phyloP scores from a whole-genome alignment of 1,140 invertebrate genomes.

The Phthorimaea operculella region DNA sequence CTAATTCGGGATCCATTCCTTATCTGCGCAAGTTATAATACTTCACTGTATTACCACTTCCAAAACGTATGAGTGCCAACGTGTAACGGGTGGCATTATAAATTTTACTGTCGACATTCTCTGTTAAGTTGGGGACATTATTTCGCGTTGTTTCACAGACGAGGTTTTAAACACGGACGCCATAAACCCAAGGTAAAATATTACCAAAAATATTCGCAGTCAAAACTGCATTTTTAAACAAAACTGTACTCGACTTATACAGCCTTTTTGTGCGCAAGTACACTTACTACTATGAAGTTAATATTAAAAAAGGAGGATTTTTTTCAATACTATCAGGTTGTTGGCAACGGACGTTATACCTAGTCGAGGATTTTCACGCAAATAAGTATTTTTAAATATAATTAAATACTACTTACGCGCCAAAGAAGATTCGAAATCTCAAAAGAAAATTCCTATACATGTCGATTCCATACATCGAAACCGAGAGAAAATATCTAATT shows the following conservation, averaged over 20 bases:
- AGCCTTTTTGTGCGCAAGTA: slow-evolving; percentile 52
- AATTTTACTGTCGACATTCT: too few relatives aligned
- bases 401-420: slow-evolving; percentile 24
- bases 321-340: slow-evolving; percentile 60
- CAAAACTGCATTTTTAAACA: slow-evolving; percentile 23
- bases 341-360: slow-evolving; percentile 53
- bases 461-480: slow-evolving; percentile 12
- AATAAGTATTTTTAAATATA: slow-evolving; percentile 21
- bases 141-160: too few relatives aligned
- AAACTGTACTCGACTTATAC: slow-evolving; percentile 27
- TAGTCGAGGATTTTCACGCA: slow-evolving; percentile 35
- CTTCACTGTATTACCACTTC: too few relatives aligned
- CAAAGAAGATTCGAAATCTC: background rate
- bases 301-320: slow-evolving; percentile 54
- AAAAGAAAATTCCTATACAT: background rate
- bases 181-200: slow-evolving; percentile 14
- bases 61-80: too few relatives aligned
- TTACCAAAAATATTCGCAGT: slow-evolving; percentile 36
- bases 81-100: too few relatives aligned
- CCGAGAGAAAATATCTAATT: slow-evolving; percentile 14
- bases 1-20: too few relatives aligned
- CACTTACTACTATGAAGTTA: slow-evolving; percentile 48
- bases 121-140: too few relatives aligned
- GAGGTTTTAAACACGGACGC: too few relatives aligned
- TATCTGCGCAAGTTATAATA: too few relatives aligned